Base-by-base conservation (phyloP, 2,888 invertebrate genomes). In the Elmis aenea region DNA sequence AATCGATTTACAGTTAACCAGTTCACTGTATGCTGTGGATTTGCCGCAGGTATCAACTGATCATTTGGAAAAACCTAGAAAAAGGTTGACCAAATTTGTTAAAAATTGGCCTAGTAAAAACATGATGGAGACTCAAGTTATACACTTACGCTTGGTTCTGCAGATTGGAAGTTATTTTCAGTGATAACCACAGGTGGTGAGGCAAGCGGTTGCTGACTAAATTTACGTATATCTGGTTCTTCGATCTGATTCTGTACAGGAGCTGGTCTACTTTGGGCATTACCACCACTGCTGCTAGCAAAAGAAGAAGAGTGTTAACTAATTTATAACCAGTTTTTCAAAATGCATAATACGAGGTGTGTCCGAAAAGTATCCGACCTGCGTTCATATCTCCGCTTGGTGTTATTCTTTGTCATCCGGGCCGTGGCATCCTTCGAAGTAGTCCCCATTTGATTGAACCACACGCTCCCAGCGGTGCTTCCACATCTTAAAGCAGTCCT, bases 1-100 rank as follows among this genome's bases (percentile, higher is more conserved):
- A 94, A 91, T 44, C 92, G 77, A 56, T 90, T 81, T 3, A 72
- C 70, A 5, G 79, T 75, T 37, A 94, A 72, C 94, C 94, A 94
- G 40, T 80, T 75, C 28, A 77, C 75, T 2, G 89, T 87, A 61
- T 90, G 83, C 10, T 74, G 67, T 0, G 83, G 76, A 3, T 31
- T 38, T 6, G 42, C 37, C 13, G 23, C 38, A 12, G 42, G 21
- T n/a, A 26, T 24, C 18, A 42, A 34, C 13, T 33, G 34, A n/a
- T 42, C 42, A 3, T 21, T 12, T 6, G 28, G 13, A 13, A 24
- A 41, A 6, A 30, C 33, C 41, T 41, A 24, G 12, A 38, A 2
- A 21, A 13, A 11, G 3, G 12, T 5, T n/a, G 14, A 13, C 13
- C 20, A 8, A 13, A 30, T 5, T 10, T 28, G 3, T 5, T 3